Base-by-base conservation (phyloP, 2,888 invertebrate genomes). In the Vanessa cardui region DNA sequence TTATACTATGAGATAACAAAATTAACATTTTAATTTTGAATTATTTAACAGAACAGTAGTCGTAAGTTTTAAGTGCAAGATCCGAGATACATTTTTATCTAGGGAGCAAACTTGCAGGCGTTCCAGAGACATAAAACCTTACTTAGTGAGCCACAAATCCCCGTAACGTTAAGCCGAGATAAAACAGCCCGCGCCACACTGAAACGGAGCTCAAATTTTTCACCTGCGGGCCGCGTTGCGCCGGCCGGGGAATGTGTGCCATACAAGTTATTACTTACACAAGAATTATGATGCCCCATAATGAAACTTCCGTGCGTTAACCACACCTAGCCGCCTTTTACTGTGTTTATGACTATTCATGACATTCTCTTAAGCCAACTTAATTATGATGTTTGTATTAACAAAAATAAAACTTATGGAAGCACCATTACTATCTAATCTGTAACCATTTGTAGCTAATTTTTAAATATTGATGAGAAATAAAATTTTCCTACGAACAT, bases 141-240 rank as follows among this genome's bases (percentile, higher is more conserved):
- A 90, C 90, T 91, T 92, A 91, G 90, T 85, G 86, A 89, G 87
- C 90, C 89, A 92, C 91, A 92, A 90, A 92, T 92, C 88, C 90
- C 92, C 88, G 90, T 92, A 92, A 92, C 86, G 88, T 85, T 90
- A 89, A 92, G 90, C 90, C 88, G 88, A 90, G 91, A 92, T 92
- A 92, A 92, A 92, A 90, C 89, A 90, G 90, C 90, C 87, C 84
- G 85, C 81, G 84, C 86, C 84, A 86, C 87, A 84, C 82, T 83
- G 88, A 85, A 86, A 83, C 87, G 82, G 80, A 80, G 85, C 80
- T 86, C 82, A 86, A 90, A 90, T 89, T 90, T 91, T 92, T 92
- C 90, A 92, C 91, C 90, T 90, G 90, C 81, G 84, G 80, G 80
- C 81, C 79, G 74, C 78, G 68, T 73, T 75, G 73, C 72, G 73